phyloP scores from a whole-genome alignment of 2,888 invertebrate species.

The Ophioninae sp. region DNA sequence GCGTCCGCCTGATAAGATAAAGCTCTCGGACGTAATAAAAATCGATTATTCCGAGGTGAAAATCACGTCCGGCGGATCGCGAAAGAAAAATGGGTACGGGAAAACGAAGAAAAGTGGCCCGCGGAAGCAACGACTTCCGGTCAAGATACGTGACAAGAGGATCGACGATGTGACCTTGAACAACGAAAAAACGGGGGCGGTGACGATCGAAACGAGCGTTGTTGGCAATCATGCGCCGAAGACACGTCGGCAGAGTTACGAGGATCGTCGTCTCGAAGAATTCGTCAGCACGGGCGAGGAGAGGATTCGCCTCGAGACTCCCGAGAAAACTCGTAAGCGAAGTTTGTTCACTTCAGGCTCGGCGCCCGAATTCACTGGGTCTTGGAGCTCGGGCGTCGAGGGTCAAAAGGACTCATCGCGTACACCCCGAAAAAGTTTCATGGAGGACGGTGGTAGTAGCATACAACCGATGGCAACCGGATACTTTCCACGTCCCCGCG shows the following conservation, averaged over 20 bases:
- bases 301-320: constrained; percentile 58
- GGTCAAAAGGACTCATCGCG: constrained; percentile 81
- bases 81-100: constrained; percentile 31
- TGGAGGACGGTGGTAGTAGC: constrained; percentile 84
- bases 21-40: constrained; percentile 74
- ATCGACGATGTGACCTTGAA: constrained; percentile 21
- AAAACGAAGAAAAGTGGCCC: constrained; percentile 61
- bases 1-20: constrained; percentile 44
- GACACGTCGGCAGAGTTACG: constrained; percentile 64
- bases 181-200: constrained; percentile 27
- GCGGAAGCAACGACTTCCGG: constrained; percentile 62
- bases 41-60: constrained; percentile 72
- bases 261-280: constrained; percentile 52
- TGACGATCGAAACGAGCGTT: constrained; percentile 26
- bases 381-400: constrained; percentile 74
- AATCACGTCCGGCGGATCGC: neutral
- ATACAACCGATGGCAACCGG: constrained; percentile 84
- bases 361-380: constrained; percentile 73
- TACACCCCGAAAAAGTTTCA: constrained; percentile 83
- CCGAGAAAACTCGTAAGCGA: constrained; percentile 64
- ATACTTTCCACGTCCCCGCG: constrained; percentile 84
- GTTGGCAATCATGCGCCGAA: neutral
- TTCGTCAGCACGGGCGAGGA: neutral
- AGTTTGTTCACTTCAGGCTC: constrained; percentile 70
- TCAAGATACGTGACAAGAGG: constrained; percentile 66